A percentile compares a stretch with the other conserved stretches of the same genome.
Evolutionary conservation across 2,113 vertebrate species (phyloP).

Genomic region (Upupa epops): DNA sequence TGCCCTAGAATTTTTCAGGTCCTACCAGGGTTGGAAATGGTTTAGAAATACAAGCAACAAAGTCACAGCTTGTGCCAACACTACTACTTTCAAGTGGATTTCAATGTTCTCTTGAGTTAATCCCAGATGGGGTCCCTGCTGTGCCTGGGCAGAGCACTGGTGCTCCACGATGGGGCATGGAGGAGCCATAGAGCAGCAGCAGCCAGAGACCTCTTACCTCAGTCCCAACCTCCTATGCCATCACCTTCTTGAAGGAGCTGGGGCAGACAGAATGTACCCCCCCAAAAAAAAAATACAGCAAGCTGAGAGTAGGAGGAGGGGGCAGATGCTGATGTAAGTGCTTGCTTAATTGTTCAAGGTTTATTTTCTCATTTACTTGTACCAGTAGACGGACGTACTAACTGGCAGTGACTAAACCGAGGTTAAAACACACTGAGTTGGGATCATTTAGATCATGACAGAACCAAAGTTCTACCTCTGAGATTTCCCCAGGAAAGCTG

Average conservation of each 20-base stretch:
- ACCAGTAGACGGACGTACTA: background rate
- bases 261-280: accelerated
- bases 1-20: background rate
- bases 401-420: background rate
- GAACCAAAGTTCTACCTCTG: background rate
- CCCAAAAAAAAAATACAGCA: background rate
- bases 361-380: background rate
- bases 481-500: background rate
- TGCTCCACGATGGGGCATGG: background rate
- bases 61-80: background rate
- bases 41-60: background rate
- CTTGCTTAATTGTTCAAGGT: background rate
- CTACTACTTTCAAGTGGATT: background rate
- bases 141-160: background rate
- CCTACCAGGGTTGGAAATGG: background rate
- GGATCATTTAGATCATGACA: background rate
- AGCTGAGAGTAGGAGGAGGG: background rate
- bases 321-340: background rate
- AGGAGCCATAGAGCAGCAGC: background rate
- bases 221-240: background rate
- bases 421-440: background rate
- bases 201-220: background rate
- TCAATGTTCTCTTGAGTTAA: background rate
- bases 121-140: no score
- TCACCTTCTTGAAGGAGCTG: background rate